A percentile compares a stretch with the other conserved stretches of the same genome.
Conservation (phyloP, 2,113 vertebrate species). For the Phyllostomus discolor region DNA sequence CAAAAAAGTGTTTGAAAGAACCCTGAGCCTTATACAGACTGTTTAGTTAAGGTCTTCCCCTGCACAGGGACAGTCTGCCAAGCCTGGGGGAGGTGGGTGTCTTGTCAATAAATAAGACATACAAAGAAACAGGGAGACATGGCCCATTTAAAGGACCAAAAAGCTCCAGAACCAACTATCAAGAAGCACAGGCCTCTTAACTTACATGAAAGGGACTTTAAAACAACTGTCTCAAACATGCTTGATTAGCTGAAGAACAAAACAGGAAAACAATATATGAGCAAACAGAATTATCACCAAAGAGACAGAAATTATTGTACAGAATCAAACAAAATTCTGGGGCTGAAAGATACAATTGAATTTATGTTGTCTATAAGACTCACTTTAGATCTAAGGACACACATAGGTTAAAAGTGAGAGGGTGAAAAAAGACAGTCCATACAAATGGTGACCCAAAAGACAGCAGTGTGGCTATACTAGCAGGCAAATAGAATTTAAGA, state of each 20-base stretch:
- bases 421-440: not conserved
- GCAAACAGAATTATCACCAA: not conserved
- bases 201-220: not conserved
- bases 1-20: not conserved
- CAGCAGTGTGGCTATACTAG: not conserved
- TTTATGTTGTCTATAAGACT: not conserved
- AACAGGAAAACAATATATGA: not conserved
- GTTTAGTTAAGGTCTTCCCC: not conserved
- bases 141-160: not conserved
- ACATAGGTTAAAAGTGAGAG: not conserved
- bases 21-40: not conserved
- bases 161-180: not conserved
- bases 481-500: not conserved
- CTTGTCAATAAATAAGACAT: not conserved
- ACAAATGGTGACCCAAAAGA: not conserved
- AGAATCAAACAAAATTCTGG: not conserved
- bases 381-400: not conserved
- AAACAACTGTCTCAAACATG: not conserved
- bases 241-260: not conserved
- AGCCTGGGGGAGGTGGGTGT: not conserved
- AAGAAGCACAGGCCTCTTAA: not conserved
- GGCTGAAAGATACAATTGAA: not conserved
- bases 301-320: not conserved
- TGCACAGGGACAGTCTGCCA: not conserved
- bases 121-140: not conserved